Conservation (phyloP, 1,140 invertebrate species). For the Muscidifurax raptorellus region DNA sequence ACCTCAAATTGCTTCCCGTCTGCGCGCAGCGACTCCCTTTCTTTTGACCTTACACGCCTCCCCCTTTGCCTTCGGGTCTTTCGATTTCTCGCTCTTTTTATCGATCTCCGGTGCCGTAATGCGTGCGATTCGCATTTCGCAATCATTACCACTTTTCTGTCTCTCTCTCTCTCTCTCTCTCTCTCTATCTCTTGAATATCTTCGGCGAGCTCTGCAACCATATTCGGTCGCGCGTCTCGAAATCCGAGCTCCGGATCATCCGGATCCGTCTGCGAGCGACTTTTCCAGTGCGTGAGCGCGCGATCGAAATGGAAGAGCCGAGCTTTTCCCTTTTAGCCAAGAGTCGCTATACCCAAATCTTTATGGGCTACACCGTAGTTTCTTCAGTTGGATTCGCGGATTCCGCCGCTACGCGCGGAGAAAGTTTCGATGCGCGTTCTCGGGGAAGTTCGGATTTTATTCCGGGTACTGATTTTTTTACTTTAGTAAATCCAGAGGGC, state of each 20-base stretch:
- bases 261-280: conserved; percentile 17
- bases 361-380: conserved; percentile 16
- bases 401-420: neutral
- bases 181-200: neutral
- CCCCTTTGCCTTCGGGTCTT: neutral
- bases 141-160: conserved; percentile 7
- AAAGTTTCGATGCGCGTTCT: conserved; percentile 2
- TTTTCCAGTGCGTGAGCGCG: neutral
- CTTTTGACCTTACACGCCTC: neutral
- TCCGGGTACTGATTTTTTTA: neutral
- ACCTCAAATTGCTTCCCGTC: neutral
- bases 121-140: neutral
- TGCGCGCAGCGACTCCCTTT: neutral
- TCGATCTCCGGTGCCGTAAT: neutral
- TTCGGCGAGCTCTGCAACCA: neutral
- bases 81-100: neutral
- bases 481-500: too few relatives aligned
- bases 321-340: conserved; percentile 19
- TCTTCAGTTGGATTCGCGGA: neutral
- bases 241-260: conserved; percentile 18
- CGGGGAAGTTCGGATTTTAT: neutral
- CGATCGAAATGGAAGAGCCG: conserved; percentile 1
- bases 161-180: neutral
- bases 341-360: conserved; percentile 16
- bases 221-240: neutral